Percentiles rank a stretch among this genome's conserved stretches.
Evolutionary conservation across 2,888 invertebrate genomes (phyloP).

Genomic region (Polydrusus pterygomalis): DNA sequence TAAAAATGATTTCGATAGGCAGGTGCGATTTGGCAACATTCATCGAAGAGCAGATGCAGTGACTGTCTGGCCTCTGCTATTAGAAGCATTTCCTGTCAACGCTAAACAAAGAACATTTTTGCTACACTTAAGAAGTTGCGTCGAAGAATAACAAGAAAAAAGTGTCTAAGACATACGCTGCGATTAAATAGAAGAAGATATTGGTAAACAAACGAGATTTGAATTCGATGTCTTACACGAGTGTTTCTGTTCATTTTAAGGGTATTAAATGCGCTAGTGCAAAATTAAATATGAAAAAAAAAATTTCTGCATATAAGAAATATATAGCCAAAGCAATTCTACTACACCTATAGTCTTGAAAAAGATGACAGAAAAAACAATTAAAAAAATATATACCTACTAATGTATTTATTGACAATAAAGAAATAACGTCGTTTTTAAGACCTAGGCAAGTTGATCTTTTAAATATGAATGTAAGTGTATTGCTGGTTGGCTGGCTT

Average conservation of each 20-base stretch:
- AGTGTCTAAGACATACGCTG: neutral
- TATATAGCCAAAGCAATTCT: no score
- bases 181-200: neutral
- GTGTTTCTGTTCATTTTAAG: neutral
- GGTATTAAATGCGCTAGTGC: no score
- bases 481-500: no score
- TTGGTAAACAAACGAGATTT: constrained; percentile 4
- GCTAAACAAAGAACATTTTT: constrained; percentile 22
- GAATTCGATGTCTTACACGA: neutral
- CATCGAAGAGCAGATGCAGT: constrained; percentile 29
- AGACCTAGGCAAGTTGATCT: no score
- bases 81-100: constrained; percentile 42
- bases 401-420: no score
- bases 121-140: constrained; percentile 14
- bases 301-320: no score
- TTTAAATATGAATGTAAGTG: no score
- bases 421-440: no score
- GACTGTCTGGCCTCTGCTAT: constrained; percentile 20
- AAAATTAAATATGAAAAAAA: no score
- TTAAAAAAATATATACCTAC: no score
- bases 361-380: no score
- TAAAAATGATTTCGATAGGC: constrained; percentile 12
- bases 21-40: constrained; percentile 34
- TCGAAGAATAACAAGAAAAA: constrained; percentile 13
- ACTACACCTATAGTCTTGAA: no score